Base-by-base conservation (phyloP, 2,113 vertebrate genomes). In the Oreotrochilus melanogaster region DNA sequence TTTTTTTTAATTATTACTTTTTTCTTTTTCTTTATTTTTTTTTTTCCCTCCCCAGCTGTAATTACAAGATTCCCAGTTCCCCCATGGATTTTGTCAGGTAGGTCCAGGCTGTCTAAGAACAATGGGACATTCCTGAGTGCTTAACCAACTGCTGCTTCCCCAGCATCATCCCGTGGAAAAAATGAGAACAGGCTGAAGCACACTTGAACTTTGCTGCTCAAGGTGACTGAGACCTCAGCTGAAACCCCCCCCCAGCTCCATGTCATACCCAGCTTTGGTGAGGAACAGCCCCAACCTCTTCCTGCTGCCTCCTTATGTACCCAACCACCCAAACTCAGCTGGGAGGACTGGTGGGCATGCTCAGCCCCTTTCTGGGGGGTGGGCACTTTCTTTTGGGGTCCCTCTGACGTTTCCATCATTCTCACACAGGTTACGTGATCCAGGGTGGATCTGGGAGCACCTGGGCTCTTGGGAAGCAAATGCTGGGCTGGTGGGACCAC, bases 81-180 rank as follows among this genome's bases (percentile, higher is more conserved):
- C 65, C 84, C 53, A 67, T 71, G 75, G 33, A 30, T 83, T 92
- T 93, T 43, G 14, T 93, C 88, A 93, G 71, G 82, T 81, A 70
- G 76, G 65, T 81, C 92, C 53, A 78, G 67, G 51, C 64, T 83
- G 75, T 83, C 79, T 92, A 61, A 51, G 35, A 95, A 90, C 87
- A 91, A 92, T 83, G 65, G 62, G 47, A 92, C 87, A 91, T 96
- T 92, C 84, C 67, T 81, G 70, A 96, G 62, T 57, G 83, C 64
- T 97, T 96, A 86, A 92, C 75, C 57, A 96, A 96, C 87, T 62
- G 50, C 69, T 66, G 12, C 78, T 93, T 83, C 75, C 67, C 72
- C 47, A 66, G 64, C 56, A 30, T 71, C 65, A 30, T 14, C 48
- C 64, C 24, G 37, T 88, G 73, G 73, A 83, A 91, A 93, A 93